Percentiles rank a stretch among this genome's conserved stretches.
Conservation (phyloP, 2,113 vertebrate genomes). For the Conger conger region DNA sequence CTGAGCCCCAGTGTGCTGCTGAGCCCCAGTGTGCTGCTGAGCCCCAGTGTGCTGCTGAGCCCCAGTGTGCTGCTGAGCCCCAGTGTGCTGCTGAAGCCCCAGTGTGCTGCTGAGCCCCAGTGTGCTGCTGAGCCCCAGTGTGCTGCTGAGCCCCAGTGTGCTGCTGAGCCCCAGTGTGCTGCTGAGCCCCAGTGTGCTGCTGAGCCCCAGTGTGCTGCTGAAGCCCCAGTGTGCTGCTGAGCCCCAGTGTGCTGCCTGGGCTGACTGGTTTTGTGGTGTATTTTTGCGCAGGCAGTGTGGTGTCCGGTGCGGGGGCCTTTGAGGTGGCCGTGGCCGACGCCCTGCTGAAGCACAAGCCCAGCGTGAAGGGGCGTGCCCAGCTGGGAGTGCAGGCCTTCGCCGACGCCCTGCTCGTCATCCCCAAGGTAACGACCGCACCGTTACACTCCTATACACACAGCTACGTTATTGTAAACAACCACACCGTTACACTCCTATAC, state of each 20-base stretch:
- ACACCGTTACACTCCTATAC: too few species aligned
- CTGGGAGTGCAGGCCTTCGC: constrained; percentile 95
- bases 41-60: background rate
- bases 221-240: background rate
- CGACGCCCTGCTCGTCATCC: constrained; percentile 91
- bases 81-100: too few species aligned
- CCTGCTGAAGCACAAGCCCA: constrained; percentile 85
- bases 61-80: background rate
- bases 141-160: background rate
- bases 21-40: background rate
- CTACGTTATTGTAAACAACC: too few species aligned
- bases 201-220: too few species aligned
- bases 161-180: background rate
- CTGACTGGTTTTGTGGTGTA: background rate
- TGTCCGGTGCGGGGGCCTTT: constrained; percentile 85
- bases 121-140: background rate
- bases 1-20: background rate
- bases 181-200: too few species aligned
- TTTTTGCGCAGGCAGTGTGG: constrained; percentile 76
- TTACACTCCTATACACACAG: too few species aligned
- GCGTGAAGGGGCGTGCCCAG: constrained; percentile 87
- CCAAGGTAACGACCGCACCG: constrained; percentile 93
- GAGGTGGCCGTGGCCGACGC: constrained; percentile 90
- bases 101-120: background rate
- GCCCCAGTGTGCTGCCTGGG: too few species aligned